phyloP scores from a whole-genome alignment of 2,797 vertebrate species.

The Oryzias sinensis region DNA sequence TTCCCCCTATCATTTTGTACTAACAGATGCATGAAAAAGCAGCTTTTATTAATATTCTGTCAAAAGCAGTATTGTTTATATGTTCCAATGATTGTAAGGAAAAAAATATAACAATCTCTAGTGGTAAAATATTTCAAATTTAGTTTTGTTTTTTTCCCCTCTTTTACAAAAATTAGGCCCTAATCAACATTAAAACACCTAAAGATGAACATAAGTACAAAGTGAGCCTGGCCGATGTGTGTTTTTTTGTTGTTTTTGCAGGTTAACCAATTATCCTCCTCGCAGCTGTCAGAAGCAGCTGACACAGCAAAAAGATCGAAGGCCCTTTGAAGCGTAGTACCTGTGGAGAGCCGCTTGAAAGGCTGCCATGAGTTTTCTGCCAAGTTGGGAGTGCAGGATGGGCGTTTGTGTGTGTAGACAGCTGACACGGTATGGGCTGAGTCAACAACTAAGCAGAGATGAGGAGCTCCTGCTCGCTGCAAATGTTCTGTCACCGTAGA shows the following conservation, averaged over 20 bases:
- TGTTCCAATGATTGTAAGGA: no score
- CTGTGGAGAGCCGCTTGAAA: slow-evolving; percentile 66
- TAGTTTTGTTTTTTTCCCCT: neutral
- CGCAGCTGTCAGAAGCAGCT: slow-evolving; percentile 66
- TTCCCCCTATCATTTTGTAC: no score
- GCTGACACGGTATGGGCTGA: slow-evolving; percentile 60
- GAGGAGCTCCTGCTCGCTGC: slow-evolving; percentile 37
- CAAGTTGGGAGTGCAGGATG: slow-evolving; percentile 25
- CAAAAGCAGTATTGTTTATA: no score
- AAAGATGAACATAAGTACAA: slow-evolving; percentile 28
- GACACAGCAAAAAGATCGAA: slow-evolving; percentile 69
- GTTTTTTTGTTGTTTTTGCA: slow-evolving; percentile 60
- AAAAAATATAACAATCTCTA: no score
- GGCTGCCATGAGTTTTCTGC: slow-evolving; percentile 56
- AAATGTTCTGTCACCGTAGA: slow-evolving; percentile 45
- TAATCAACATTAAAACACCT: slow-evolving; percentile 40
- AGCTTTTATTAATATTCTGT: no score
- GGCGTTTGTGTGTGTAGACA: slow-evolving; percentile 13
- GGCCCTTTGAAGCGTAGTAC: slow-evolving; percentile 65
- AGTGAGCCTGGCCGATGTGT: slow-evolving; percentile 24
- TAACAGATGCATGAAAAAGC: no score
- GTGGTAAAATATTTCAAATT: neutral
- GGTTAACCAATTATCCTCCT: slow-evolving; percentile 67
- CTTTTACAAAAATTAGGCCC: neutral
- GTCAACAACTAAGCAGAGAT: slow-evolving; percentile 62